Evolutionary conservation across 1,140 invertebrate species (phyloP).

Genomic region (Drosophila gunungcola): DNA sequence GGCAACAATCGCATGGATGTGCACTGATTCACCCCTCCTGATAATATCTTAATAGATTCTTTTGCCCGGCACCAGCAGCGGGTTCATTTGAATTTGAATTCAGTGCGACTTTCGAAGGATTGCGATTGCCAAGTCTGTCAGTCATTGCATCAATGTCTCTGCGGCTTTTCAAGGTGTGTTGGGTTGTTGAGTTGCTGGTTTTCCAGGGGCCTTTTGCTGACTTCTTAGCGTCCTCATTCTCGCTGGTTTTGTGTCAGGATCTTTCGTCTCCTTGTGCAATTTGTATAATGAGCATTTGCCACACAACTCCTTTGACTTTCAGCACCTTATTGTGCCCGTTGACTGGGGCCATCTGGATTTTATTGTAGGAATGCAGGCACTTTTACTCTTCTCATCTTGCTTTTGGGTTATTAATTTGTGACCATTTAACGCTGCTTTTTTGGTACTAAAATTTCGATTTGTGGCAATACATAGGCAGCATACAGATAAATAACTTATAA

Average conservation of each 20-base stretch:
- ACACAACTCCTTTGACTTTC: slow-evolving; percentile 73
- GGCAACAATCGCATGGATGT: slow-evolving; percentile 71
- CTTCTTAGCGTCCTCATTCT: slow-evolving; percentile 28
- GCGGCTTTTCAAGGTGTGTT: slow-evolving; percentile 27
- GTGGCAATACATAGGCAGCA: no score
- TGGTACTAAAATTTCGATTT: no score
- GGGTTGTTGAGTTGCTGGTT: no score
- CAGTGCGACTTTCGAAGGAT: slow-evolving; percentile 23
- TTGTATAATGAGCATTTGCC: slow-evolving; percentile 78
- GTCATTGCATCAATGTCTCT: slow-evolving; percentile 67
- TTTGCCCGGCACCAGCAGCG: slow-evolving; percentile 53
- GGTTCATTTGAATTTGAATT: slow-evolving; percentile 78
- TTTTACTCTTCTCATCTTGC: slow-evolving; percentile 1
- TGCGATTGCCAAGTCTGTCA: slow-evolving; percentile 1
- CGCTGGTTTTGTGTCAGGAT: slow-evolving; percentile 11
- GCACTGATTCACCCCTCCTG: slow-evolving; percentile 65
- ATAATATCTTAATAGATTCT: slow-evolving; percentile 83
- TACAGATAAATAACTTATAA: no score
- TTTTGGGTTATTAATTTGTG: slow-evolving; percentile 25
- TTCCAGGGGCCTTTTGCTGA: slow-evolving; percentile 30
- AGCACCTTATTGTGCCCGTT: slow-evolving; percentile 66
- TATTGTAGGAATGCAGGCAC: not conserved
- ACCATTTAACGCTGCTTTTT: slow-evolving; percentile 6
- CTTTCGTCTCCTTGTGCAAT: slow-evolving; percentile 59
- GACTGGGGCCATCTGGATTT: slow-evolving; percentile 25